These are phyloP conservation scores for Pocillopora damicornis DNA, from an alignment of 64 coral and sea anemone genomes.

Conservation along the genomic window DNA sequence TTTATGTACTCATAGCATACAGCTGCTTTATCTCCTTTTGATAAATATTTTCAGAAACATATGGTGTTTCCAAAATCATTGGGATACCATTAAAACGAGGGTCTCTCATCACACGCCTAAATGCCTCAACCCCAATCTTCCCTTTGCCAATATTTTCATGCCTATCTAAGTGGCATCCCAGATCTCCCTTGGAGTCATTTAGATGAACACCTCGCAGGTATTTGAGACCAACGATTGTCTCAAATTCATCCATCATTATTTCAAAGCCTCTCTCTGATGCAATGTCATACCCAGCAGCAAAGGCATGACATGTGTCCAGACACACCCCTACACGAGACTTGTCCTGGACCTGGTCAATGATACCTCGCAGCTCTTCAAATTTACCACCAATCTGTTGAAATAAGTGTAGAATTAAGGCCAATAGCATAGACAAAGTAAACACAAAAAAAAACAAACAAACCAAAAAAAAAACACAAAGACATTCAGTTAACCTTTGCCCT, in stretches of 20 bases:
- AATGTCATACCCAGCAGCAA: slow-evolving; percentile 88
- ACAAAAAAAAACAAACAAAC: not conserved
- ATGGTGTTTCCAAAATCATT: slow-evolving; percentile 94
- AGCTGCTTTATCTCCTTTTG: slow-evolving; percentile 71
- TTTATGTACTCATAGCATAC: slow-evolving; percentile 54
- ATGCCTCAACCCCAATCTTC: slow-evolving; percentile 75
- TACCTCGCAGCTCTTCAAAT: slow-evolving; percentile 85
- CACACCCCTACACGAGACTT: slow-evolving; percentile 87
- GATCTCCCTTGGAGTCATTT: slow-evolving; percentile 92
- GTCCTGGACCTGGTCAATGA: slow-evolving; percentile 87
- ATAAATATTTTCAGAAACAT: slow-evolving; percentile 63
- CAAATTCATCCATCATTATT: slow-evolving; percentile 82
- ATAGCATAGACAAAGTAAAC: not conserved
- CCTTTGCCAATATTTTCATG: slow-evolving; percentile 98
- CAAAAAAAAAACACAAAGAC: not conserved
- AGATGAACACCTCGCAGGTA: slow-evolving; percentile 83
- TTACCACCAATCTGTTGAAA: slow-evolving; percentile 86
- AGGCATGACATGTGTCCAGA: slow-evolving; percentile 92
- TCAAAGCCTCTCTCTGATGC: slow-evolving; percentile 63
- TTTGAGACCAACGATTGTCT: slow-evolving; percentile 63
- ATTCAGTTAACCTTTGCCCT: too few relatives aligned
- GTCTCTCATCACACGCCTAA: slow-evolving; percentile 79
- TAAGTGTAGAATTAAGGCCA: not conserved
- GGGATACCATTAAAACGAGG: slow-evolving; percentile 81
- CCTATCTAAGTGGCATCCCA: slow-evolving; percentile 93